Conservation (phyloP, 2,888 invertebrate genomes). For the Lasioglossum lativentre region DNA sequence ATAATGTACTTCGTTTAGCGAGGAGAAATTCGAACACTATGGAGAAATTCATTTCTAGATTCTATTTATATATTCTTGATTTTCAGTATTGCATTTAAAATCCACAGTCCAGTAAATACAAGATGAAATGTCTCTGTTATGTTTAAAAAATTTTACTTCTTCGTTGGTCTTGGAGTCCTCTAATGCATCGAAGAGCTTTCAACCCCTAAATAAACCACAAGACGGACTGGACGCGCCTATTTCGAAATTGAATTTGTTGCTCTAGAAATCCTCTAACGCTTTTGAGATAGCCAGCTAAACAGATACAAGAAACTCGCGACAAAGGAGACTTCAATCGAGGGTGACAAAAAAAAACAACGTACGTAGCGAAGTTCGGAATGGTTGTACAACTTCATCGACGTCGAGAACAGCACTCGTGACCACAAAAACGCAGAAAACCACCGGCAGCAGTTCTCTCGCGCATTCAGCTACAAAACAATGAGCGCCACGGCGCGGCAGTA, state of each 20-base stretch:
- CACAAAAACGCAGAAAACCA: slow-evolving; percentile 1
- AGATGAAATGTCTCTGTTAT: too few species aligned
- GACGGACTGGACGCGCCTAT: not conserved
- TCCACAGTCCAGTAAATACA: too few species aligned
- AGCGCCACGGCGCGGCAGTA: slow-evolving; percentile 16
- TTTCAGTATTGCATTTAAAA: too few species aligned
- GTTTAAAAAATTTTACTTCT: too few species aligned
- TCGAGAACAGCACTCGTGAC: not conserved
- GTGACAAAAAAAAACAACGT: not conserved
- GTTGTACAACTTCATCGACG: not conserved
- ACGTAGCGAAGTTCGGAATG: not conserved
- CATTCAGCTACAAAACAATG: slow-evolving; percentile 49
- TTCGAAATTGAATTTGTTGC: not conserved
- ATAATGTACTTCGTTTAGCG: too few species aligned
- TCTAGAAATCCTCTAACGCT: not conserved
- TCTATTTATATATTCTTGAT: too few species aligned
- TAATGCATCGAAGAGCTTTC: too few species aligned
- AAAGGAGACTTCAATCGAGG: not conserved
- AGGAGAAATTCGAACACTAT: too few species aligned
- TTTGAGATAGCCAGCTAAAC: not conserved
- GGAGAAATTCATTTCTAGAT: too few species aligned
- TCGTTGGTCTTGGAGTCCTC: too few species aligned
- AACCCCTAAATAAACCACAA: not conserved
- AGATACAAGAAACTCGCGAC: not conserved
- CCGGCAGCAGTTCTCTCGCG: not conserved